Percentiles rank a stretch among this genome's conserved stretches.
Conservation (phyloP, 2,113 vertebrate species). For the Oophaga pumilio region DNA sequence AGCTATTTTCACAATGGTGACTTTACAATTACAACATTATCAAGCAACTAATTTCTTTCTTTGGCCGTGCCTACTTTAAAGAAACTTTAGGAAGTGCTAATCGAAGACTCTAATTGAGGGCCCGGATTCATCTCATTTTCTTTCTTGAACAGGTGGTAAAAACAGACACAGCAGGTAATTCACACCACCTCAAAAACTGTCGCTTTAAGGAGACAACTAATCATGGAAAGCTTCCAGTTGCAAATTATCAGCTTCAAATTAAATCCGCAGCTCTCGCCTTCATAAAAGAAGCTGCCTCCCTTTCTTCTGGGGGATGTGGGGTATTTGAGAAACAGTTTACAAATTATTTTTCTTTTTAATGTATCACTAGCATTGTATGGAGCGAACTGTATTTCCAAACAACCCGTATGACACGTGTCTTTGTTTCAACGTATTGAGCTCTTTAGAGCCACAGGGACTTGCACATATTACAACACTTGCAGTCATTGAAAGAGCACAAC, state of each 20-base stretch:
- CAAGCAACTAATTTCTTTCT: conserved; percentile 86
- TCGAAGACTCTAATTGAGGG: conserved; percentile 80
- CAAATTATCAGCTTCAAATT: conserved; percentile 99
- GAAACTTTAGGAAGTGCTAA: conserved; percentile 78
- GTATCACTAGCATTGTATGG: conserved; percentile 42
- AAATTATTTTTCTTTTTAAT: conserved; percentile 50
- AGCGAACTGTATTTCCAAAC: conserved; percentile 42
- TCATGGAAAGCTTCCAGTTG: conserved; percentile 87
- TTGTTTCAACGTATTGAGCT: conserved; percentile 49
- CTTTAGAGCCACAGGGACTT: conserved; percentile 39
- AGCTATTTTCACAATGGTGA: conserved; percentile 79
- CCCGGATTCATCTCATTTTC: conserved; percentile 83
- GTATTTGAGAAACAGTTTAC: conserved; percentile 43
- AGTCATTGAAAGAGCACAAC: not conserved
- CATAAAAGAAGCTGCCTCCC: conserved; percentile 68
- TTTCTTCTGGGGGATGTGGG: conserved; percentile 44
- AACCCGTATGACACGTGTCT: conserved; percentile 42
- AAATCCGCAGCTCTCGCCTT: conserved; percentile 80
- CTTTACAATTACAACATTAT: conserved; percentile 88
- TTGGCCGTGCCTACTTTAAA: conserved; percentile 80
- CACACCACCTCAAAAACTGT: conserved; percentile 95
- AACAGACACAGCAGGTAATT: conserved; percentile 97
- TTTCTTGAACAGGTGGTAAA: conserved; percentile 86
- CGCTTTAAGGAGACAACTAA: conserved; percentile 90
- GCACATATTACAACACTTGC: not conserved